Evolutionary conservation across 2,113 vertebrate species (phyloP).

Genomic region (Condylura cristata): DNA sequence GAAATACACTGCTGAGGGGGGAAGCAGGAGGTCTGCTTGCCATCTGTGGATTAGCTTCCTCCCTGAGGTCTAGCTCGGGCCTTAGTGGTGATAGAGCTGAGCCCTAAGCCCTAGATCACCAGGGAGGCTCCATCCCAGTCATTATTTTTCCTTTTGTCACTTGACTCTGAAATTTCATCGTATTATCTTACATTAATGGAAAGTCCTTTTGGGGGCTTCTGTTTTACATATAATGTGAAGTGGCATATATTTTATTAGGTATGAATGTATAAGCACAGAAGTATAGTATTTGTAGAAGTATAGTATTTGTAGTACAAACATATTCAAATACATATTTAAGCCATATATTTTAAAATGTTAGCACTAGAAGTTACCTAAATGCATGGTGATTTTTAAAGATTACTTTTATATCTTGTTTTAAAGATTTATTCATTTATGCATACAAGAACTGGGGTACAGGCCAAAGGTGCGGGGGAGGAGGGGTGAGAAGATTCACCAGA

Average conservation of each 20-base stretch:
- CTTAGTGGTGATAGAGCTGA: no score
- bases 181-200: neutral
- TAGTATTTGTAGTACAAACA: neutral
- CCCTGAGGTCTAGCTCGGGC: no score
- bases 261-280: neutral
- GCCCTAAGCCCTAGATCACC: no score
- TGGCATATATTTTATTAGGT: neutral
- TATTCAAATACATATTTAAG: neutral
- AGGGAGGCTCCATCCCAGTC: neutral
- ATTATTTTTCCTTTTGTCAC: neutral
- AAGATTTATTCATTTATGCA: no score
- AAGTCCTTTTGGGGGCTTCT: neutral
- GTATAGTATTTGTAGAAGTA: neutral
- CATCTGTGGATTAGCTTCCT: no score
- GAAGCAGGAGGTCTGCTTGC: no score
- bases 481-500: no score
- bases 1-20: no score
- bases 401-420: no score
- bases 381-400: neutral
- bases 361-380: neutral
- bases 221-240: neutral
- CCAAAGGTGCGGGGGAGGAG: no score
- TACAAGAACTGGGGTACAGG: no score
- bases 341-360: neutral
- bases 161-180: neutral